Evolutionary conservation across 2,888 invertebrate genomes (phyloP).

Genomic region (Pelosia muscerda): DNA sequence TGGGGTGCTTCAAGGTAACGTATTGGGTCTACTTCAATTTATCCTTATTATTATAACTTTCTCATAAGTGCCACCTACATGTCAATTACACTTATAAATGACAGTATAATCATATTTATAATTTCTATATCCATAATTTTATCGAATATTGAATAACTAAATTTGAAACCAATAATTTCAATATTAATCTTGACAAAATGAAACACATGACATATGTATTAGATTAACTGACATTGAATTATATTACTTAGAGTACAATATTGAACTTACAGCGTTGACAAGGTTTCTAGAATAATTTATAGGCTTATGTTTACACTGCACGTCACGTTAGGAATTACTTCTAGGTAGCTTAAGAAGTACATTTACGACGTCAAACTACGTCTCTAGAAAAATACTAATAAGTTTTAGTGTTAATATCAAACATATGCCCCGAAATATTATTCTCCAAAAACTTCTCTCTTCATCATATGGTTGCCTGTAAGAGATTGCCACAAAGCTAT

Average conservation of each 20-base stretch:
- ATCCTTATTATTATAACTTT: background rate
- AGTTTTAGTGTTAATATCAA: too few species aligned
- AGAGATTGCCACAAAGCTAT: too few species aligned
- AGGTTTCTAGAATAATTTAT: background rate
- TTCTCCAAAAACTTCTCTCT: too few species aligned
- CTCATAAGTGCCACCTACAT: background rate
- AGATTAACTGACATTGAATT: conserved; percentile 7
- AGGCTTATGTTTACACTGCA: too few species aligned
- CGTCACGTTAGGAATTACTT: background rate
- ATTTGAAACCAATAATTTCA: background rate
- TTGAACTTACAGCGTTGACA: background rate
- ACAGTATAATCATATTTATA: background rate
- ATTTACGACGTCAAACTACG: too few species aligned
- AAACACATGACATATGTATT: background rate
- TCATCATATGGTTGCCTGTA: too few species aligned
- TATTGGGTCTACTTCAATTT: background rate
- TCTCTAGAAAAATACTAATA: too few species aligned
- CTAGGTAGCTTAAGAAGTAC: background rate
- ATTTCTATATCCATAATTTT: background rate
- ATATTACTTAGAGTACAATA: background rate
- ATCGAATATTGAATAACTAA: background rate
- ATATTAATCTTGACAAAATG: background rate
- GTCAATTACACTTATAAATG: background rate
- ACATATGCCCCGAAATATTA: too few species aligned
- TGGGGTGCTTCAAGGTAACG: background rate